Evolutionary conservation across 2,888 invertebrate species (phyloP).

Genomic region (Spodoptera exigua): DNA sequence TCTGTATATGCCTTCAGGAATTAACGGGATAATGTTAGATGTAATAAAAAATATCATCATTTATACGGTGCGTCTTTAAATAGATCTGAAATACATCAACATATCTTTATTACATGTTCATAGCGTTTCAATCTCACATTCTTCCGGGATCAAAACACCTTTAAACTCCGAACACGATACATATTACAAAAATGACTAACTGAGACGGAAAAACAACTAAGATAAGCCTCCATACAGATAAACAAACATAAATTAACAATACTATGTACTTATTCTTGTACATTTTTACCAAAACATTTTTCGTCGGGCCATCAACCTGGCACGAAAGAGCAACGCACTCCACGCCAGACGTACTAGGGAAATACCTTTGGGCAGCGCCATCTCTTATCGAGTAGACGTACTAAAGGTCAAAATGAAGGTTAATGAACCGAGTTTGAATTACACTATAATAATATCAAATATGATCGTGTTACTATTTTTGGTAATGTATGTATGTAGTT

Average conservation of each 20-base stretch:
- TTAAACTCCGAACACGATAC: slow-evolving; percentile 1
- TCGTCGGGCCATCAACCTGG: slow-evolving; percentile 71
- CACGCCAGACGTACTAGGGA: slow-evolving; percentile 63
- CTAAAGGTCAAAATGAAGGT: slow-evolving; percentile 66
- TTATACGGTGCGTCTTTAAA: no score
- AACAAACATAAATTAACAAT: slow-evolving; percentile 51
- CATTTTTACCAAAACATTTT: slow-evolving; percentile 56
- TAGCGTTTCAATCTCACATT: background rate
- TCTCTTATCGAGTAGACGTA: slow-evolving; percentile 63
- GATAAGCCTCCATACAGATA: slow-evolving; percentile 36
- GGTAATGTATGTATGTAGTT: slow-evolving; percentile 53
- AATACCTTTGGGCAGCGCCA: slow-evolving; percentile 67
- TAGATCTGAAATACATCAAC: no score
- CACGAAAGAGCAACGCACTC: slow-evolving; percentile 76
- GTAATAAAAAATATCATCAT: no score
- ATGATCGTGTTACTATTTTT: slow-evolving; percentile 64
- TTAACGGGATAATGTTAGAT: no score
- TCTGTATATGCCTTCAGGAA: no score
- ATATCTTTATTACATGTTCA: slow-evolving; percentile 18
- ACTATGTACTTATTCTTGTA: slow-evolving; percentile 20
- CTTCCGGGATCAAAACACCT: slow-evolving; percentile 42
- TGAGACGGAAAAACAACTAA: slow-evolving; percentile 27
- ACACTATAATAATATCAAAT: slow-evolving; percentile 43
- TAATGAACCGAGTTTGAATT: slow-evolving; percentile 63
- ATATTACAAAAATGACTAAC: slow-evolving; percentile 29